These are phyloP conservation scores for Leptonema lineaticorne DNA, from an alignment of 1,140 invertebrate species.

Conservation along the genomic window DNA sequence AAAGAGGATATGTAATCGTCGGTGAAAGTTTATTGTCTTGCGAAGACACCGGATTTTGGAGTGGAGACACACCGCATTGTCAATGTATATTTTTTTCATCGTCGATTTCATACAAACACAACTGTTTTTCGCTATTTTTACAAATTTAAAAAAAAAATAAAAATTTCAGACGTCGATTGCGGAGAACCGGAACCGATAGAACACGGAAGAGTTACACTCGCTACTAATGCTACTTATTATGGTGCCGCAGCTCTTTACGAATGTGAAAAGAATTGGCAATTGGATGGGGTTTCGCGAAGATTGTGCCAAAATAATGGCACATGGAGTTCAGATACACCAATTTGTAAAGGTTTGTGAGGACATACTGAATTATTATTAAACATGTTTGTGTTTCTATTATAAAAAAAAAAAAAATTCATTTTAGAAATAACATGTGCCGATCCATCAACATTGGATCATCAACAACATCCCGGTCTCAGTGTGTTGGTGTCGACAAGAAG, in stretches of 20 bases:
- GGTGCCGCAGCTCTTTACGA: constrained; percentile 81
- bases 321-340: constrained; percentile 77
- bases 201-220: constrained; percentile 73
- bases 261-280: constrained; percentile 77
- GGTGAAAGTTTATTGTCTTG: constrained; percentile 78
- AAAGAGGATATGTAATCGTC: constrained; percentile 84
- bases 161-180: constrained; percentile 79
- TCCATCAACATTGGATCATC: constrained; percentile 54
- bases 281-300: constrained; percentile 78
- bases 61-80: constrained; percentile 78
- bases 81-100: too few species aligned
- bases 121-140: neutral
- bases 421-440: constrained; percentile 77
- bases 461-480: constrained; percentile 44
- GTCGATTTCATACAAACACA: constrained; percentile 42
- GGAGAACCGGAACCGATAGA: constrained; percentile 70
- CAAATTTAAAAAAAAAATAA: neutral
- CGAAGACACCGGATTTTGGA: constrained; percentile 84
- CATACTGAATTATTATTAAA: neutral
- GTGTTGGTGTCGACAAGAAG: constrained; percentile 63
- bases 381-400: too few species aligned
- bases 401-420: constrained; percentile 41
- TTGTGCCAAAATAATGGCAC: constrained; percentile 86
- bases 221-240: constrained; percentile 84
- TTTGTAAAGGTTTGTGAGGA: constrained; percentile 73